Evolutionary conservation across 2,113 vertebrate genomes (phyloP), one percentile per base, ranked within the genome.

Genomic region (Paraplagusia blochii): DNA sequence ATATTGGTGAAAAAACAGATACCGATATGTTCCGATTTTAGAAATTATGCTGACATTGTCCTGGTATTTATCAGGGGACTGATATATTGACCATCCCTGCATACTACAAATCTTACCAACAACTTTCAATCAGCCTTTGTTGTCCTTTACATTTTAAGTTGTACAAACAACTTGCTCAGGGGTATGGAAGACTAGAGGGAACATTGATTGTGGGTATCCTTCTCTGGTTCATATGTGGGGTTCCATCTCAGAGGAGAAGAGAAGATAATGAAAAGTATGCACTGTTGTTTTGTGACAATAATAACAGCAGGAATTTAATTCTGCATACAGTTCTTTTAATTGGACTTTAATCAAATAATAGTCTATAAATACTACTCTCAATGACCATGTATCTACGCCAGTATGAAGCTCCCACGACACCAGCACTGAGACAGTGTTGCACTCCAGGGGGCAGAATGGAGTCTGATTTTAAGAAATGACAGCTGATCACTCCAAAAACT

Each of bases 281-380:
- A 90, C 87, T 90, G 81, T 89, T 29, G 89, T 36, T 94, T 94
- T 93, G 84, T 67, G 85, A 72, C 94, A 94, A 93, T 91, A 93
- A 95, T 94, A 92, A 93, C 89, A 89, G 81, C 82, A 91, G 92
- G 92, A 94, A 94, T 93, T 93, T 92, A 94, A 95, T 93, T 93
- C 93, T 90, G 89, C 91, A 87, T 93, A 93, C 89, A 93, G 89
- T 93, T 92, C 92, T 92, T 91, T 91, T 93, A 93, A 95, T 96
- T 95, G 92, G 87, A 91, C 92, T 94, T 93, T 94, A 95, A 96
- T 96, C 94, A 97, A 95, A 96, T 91, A 95, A 94, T 94, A 92
- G 91, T 93, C 91, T 88, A 92, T 95, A 94, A 95, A 94, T 92
- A 92, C 90, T 91, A 74, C 91, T 90, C 93, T 92, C 92, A 91